Evolutionary conservation across 2,888 invertebrate genomes (phyloP).

Genomic region (Camptogramma bilineatum): DNA sequence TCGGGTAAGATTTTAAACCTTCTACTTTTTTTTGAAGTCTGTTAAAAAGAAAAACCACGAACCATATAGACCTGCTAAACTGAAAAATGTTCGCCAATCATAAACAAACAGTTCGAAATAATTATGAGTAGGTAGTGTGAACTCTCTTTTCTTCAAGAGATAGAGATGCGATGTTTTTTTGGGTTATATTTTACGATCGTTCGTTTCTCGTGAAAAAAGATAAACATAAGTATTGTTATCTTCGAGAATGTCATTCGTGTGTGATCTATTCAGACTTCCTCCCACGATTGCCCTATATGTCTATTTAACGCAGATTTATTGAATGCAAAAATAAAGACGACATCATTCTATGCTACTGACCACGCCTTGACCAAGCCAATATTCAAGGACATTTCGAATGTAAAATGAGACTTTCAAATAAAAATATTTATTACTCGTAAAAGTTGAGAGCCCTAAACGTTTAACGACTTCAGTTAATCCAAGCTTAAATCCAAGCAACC

Average conservation of each 20-base stretch:
- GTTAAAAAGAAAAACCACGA: too few relatives aligned
- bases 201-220: slow-evolving; percentile 9
- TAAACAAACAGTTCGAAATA: too few relatives aligned
- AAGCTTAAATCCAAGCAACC: slow-evolving; percentile 20
- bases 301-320: background rate
- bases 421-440: slow-evolving; percentile 26
- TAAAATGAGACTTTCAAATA: slow-evolving; percentile 1
- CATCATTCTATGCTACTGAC: background rate
- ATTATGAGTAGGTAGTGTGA: too few relatives aligned
- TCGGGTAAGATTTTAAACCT: too few relatives aligned
- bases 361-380: slow-evolving; percentile 6
- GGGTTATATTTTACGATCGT: slow-evolving; percentile 38
- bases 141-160: background rate
- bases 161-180: slow-evolving; percentile 33
- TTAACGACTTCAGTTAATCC: slow-evolving; percentile 28
- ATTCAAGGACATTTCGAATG: slow-evolving; percentile 5
- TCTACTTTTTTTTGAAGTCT: too few relatives aligned
- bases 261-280: background rate
- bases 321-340: background rate
- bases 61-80: too few relatives aligned
- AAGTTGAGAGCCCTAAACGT: slow-evolving; percentile 28
- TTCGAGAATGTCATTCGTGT: slow-evolving; percentile 10
- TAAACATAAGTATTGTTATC: slow-evolving; percentile 8
- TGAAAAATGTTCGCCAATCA: too few relatives aligned
- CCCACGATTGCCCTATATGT: background rate